These are phyloP conservation scores for Cottus gobio DNA, from an alignment of 2,113 vertebrate genomes.

Conservation along the genomic window DNA sequence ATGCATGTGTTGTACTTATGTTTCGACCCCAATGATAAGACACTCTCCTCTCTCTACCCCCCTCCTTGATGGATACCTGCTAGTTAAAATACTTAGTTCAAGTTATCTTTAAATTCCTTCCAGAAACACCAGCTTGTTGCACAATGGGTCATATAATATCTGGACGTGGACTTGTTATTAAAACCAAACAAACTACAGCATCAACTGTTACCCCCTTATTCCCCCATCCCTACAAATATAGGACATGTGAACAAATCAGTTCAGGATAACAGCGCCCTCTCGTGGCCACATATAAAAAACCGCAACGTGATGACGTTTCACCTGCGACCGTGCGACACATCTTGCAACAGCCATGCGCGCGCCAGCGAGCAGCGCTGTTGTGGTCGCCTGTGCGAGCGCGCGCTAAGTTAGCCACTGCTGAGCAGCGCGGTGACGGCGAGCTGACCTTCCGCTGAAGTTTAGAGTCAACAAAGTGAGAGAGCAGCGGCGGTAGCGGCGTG, in stretches of 20 bases:
- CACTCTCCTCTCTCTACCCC: background rate
- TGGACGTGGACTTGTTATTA: background rate
- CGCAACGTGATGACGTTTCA: slow-evolving; percentile 70
- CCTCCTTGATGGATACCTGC: background rate
- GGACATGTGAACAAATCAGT: too few relatives aligned
- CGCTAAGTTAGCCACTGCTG: background rate
- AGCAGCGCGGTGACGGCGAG: too few relatives aligned
- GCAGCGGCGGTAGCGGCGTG: background rate
- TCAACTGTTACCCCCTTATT: background rate
- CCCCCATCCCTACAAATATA: background rate
- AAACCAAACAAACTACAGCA: background rate
- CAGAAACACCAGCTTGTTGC: background rate
- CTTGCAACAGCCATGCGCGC: slow-evolving; percentile 63
- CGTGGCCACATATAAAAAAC: background rate
- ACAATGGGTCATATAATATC: background rate
- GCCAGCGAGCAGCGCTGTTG: slow-evolving; percentile 45
- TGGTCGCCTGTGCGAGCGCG: background rate
- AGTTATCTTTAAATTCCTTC: background rate
- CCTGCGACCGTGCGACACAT: slow-evolving; percentile 67
- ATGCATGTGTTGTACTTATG: background rate
- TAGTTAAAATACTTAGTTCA: background rate
- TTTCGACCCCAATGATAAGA: background rate
- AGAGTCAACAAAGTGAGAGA: background rate
- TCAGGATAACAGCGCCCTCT: slow-evolving; percentile 26
- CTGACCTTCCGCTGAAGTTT: background rate